A percentile compares a stretch with the other conserved stretches of the same genome.
Conservation (phyloP, 2,888 invertebrate genomes). For the Orthosia gracilis region DNA sequence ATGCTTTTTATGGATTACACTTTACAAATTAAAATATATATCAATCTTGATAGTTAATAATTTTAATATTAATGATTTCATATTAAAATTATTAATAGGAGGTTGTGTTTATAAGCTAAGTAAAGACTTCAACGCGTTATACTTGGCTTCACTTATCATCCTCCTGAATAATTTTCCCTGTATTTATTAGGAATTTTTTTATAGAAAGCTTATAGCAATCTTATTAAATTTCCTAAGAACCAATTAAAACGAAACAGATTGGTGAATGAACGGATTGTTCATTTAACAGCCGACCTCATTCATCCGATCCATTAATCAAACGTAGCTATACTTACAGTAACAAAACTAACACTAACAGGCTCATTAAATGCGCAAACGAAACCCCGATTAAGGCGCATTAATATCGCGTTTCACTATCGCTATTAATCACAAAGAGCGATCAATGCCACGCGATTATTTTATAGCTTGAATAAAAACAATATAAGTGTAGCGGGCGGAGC, state of each 20-base stretch:
- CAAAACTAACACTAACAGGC: conserved; percentile 66
- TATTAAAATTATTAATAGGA: background rate
- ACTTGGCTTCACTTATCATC: background rate
- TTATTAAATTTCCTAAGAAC: conserved; percentile 48
- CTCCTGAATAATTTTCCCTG: background rate
- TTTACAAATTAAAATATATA: background rate
- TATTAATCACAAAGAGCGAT: conserved; percentile 78
- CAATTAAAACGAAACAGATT: conserved; percentile 57
- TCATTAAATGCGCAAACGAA: conserved; percentile 72
- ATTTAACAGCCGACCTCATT: conserved; percentile 63
- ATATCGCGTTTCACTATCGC: conserved; percentile 75
- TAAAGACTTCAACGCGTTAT: conserved; percentile 79
- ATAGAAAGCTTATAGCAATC: conserved; percentile 26
- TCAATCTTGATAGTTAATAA: background rate
- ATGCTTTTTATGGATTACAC: background rate
- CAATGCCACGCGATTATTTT: conserved; percentile 85
- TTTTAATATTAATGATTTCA: no score
- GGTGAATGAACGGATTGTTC: conserved; percentile 60
- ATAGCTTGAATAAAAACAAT: conserved; percentile 90
- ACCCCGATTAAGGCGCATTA: conserved; percentile 68
- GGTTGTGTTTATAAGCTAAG: conserved; percentile 45
- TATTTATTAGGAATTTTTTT: conserved; percentile 16
- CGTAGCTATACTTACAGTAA: conserved; percentile 49
- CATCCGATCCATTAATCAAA: conserved; percentile 65
- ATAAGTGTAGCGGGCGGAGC: conserved; percentile 87